phyloP scores from a whole-genome alignment of 2,888 invertebrate species.

The Heteropelma amictum region DNA sequence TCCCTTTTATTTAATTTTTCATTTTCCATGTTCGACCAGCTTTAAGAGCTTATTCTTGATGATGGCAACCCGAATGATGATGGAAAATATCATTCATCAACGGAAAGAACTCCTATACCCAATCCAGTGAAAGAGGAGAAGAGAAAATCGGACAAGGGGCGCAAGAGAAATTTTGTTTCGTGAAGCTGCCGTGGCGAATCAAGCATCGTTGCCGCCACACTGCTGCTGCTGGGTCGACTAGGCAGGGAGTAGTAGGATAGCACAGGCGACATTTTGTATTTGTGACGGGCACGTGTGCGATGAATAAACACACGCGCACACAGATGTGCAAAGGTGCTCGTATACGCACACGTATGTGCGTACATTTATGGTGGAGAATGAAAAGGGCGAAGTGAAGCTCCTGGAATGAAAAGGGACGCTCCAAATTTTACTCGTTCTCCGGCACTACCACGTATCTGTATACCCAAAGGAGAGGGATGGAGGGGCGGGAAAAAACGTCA shows the following conservation, averaged over 20 bases:
- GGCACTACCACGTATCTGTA: background rate
- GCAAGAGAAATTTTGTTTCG: no score
- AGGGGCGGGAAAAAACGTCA: slow-evolving; percentile 11
- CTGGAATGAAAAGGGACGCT: slow-evolving; percentile 41
- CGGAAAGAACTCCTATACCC: no score
- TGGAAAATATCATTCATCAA: no score
- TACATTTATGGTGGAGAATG: slow-evolving; percentile 4
- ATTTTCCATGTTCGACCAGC: no score
- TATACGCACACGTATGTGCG: background rate
- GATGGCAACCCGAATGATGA: no score
- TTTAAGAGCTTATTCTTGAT: no score
- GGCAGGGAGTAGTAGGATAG: background rate
- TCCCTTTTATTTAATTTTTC: no score
- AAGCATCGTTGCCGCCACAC: slow-evolving; percentile 29
- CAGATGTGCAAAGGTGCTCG: background rate
- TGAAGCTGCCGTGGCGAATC: slow-evolving; percentile 45
- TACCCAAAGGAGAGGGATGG: background rate
- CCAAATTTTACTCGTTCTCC: slow-evolving; percentile 27
- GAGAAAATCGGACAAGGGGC: no score
- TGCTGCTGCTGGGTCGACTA: background rate
- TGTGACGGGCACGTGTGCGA: slow-evolving; percentile 13
- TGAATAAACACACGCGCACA: background rate
- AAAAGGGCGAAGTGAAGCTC: slow-evolving; percentile 40
- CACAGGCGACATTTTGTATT: slow-evolving; percentile 15
- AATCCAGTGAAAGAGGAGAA: no score